A percentile compares a stretch with the other conserved stretches of the same genome.
Evolutionary conservation across 2,888 invertebrate genomes (phyloP).

Genomic region (Aethes cnicana): DNA sequence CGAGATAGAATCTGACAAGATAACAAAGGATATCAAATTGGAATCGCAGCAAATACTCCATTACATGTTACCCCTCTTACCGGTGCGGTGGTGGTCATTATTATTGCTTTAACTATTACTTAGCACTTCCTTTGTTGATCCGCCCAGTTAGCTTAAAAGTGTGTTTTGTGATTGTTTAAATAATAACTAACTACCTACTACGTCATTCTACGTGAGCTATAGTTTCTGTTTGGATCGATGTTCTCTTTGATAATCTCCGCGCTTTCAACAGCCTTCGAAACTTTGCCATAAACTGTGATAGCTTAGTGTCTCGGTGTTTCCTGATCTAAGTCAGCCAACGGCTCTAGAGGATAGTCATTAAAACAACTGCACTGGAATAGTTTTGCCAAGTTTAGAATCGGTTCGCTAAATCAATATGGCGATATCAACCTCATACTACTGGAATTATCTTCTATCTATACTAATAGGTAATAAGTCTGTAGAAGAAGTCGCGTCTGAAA

Average conservation of each 20-base stretch:
- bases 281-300: constrained; percentile 7
- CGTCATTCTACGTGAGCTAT: no score
- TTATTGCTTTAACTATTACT: constrained; percentile 10
- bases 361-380: constrained; percentile 12
- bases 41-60: constrained; percentile 9
- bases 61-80: constrained; percentile 12
- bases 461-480: no score
- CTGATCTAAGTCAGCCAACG: not conserved
- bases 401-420: not conserved
- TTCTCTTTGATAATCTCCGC: not conserved
- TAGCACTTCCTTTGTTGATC: constrained; percentile 2
- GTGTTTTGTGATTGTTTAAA: not conserved
- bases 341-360: constrained; percentile 7
- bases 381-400: constrained; percentile 2
- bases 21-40: constrained; percentile 20
- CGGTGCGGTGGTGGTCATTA: no score
- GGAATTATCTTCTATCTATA: no score
- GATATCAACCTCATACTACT: not conserved
- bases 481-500: no score
- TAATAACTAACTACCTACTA: no score
- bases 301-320: constrained; percentile 1
- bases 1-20: no score
- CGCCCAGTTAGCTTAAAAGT: constrained; percentile 3
- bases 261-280: not conserved
- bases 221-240: constrained; percentile 3